A percentile compares a stretch with the other conserved stretches of the same genome.
These are phyloP conservation scores for Conus betulinus DNA, from an alignment of 1,140 invertebrate species.

Conservation along the genomic window DNA sequence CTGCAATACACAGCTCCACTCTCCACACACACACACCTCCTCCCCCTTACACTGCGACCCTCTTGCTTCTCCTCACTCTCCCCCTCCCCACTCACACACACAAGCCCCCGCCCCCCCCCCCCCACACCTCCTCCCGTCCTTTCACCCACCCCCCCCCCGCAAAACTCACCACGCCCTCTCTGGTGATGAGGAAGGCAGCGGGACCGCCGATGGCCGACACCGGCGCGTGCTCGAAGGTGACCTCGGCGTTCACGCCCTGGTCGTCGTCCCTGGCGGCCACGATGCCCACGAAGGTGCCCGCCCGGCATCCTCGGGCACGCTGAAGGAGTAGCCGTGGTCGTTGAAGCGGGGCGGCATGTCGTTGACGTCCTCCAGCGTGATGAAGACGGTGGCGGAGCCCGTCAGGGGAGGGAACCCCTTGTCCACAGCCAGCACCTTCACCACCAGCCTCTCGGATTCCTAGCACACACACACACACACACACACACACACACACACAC, in stretches of 20 bases:
- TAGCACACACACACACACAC: neutral
- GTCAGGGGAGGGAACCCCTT: conserved; percentile 45
- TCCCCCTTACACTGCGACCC: too few species aligned
- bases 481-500: neutral
- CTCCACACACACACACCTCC: too few species aligned
- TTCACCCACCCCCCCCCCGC: too few species aligned
- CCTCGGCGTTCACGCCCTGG: conserved; percentile 80
- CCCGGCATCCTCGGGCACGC: conserved; percentile 45
- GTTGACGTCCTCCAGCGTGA: conserved; percentile 92
- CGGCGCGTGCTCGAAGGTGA: conserved; percentile 75
- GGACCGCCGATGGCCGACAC: conserved; percentile 57
- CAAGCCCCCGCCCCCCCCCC: too few species aligned
- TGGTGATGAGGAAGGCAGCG: conserved; percentile 84
- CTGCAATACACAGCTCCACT: too few species aligned
- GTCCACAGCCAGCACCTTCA: conserved; percentile 49
- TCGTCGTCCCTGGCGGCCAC: conserved; percentile 82
- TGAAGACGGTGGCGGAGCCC: conserved; percentile 79
- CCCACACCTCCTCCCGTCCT: too few species aligned
- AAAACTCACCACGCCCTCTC: conserved; percentile 83
- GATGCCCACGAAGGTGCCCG: conserved; percentile 44
- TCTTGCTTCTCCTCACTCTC: too few species aligned
- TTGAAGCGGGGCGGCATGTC: conserved; percentile 91
- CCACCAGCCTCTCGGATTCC: conserved; percentile 38
- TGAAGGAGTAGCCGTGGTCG: conserved; percentile 40
- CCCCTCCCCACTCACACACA: too few species aligned